phyloP scores from a whole-genome alignment of 2,113 vertebrate genomes.

The Eptesicus fuscus region DNA sequence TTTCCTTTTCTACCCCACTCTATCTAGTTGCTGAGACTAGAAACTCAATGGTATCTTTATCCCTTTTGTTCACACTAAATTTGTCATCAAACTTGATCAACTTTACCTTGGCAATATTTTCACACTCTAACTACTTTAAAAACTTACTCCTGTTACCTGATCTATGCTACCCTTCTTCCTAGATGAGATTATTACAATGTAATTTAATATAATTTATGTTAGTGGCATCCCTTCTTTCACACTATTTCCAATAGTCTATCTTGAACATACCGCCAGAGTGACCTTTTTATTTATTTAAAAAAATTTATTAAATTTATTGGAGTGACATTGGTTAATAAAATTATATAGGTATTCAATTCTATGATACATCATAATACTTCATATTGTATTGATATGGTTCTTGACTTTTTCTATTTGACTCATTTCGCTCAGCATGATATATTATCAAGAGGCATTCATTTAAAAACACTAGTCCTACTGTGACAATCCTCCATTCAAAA shows the following conservation, averaged over 20 bases:
- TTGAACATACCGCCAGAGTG: background rate
- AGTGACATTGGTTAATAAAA: background rate
- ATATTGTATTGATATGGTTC: background rate
- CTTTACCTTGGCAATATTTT: background rate
- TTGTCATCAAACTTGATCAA: background rate
- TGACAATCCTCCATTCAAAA: background rate
- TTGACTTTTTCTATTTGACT: background rate
- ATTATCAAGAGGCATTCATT: background rate
- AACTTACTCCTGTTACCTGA: background rate
- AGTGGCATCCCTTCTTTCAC: background rate
- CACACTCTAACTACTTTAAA: background rate
- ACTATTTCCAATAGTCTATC: background rate
- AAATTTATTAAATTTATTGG: background rate
- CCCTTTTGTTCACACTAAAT: background rate
- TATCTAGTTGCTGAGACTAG: background rate
- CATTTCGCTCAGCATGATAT: background rate
- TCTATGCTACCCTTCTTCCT: background rate
- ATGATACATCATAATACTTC: background rate
- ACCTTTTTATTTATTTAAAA: background rate
- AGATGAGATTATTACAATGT: background rate
- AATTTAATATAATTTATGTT: background rate
- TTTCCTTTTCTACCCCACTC: background rate
- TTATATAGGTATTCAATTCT: background rate
- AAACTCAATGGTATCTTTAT: background rate
- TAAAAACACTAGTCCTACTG: background rate